These are phyloP conservation scores for Drosophila mettleri DNA, from an alignment of 2,888 invertebrate genomes.

Conservation along the genomic window DNA sequence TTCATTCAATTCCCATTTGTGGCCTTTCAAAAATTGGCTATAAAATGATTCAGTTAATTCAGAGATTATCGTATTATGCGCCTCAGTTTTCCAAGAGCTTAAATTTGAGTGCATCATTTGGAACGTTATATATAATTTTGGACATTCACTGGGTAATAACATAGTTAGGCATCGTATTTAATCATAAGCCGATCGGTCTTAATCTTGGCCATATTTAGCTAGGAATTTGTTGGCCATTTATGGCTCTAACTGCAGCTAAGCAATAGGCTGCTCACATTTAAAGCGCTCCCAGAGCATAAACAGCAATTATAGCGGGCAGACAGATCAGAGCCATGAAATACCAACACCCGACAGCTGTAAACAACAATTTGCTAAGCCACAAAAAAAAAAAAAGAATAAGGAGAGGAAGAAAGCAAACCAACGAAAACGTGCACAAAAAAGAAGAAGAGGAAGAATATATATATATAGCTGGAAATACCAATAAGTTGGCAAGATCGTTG, in stretches of 20 bases:
- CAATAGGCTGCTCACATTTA: conserved; percentile 54
- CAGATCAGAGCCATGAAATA: conserved; percentile 70
- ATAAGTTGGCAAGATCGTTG: conserved; percentile 65
- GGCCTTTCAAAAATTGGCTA: background rate
- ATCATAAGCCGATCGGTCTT: conserved; percentile 46
- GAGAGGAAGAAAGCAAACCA: conserved; percentile 22
- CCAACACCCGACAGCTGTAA: conserved; percentile 77
- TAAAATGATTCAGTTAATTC: background rate
- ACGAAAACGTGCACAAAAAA: conserved; percentile 17
- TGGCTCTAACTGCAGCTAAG: conserved; percentile 29
- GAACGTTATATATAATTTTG: background rate
- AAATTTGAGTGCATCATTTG: background rate
- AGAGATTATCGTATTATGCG: background rate
- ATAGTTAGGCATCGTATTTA: conserved; percentile 27
- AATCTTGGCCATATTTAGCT: conserved; percentile 49
- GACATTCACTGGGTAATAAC: conserved; percentile 20
- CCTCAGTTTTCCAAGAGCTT: background rate
- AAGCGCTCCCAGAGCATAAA: conserved; percentile 69
- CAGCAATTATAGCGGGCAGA: conserved; percentile 71
- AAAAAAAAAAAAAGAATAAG: background rate
- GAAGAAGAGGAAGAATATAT: conserved; percentile 6
- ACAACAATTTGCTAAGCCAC: conserved; percentile 70
- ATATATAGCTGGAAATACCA: conserved; percentile 54
- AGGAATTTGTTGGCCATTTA: conserved; percentile 37
- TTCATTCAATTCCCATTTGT: background rate